phyloP scores from a whole-genome alignment of 2,888 invertebrate genomes.

The Branchinecta sandiegonensis region DNA sequence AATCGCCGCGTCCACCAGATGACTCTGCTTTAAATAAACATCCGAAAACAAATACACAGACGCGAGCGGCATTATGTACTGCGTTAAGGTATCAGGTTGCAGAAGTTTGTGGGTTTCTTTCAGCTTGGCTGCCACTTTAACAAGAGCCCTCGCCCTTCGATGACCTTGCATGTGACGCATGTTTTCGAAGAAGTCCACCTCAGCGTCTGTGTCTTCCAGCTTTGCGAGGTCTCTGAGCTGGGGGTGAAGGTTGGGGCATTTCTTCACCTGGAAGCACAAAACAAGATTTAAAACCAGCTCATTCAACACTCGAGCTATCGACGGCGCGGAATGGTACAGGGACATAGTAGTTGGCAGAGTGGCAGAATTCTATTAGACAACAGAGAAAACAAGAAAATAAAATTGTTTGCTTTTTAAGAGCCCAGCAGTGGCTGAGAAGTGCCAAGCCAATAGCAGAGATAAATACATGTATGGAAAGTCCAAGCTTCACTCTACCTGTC shows the following conservation, averaged over 20 bases:
- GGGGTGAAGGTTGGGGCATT: conserved; percentile 29
- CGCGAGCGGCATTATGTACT: conserved; percentile 70
- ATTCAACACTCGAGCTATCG: too few relatives aligned
- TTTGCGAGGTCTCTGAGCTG: conserved; percentile 33
- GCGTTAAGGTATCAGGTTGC: conserved; percentile 55
- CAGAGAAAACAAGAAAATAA: too few relatives aligned
- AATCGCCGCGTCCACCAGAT: conserved; percentile 67
- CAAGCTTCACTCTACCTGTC: too few relatives aligned
- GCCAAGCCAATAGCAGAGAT: too few relatives aligned
- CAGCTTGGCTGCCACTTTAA: conserved; percentile 31
- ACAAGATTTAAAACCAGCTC: too few relatives aligned
- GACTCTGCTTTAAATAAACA: conserved; percentile 57
- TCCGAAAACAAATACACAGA: conserved; percentile 63
- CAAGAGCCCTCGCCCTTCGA: conserved; percentile 63
- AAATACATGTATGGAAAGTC: too few relatives aligned
- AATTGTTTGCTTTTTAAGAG: too few relatives aligned
- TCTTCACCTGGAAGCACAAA: background rate
- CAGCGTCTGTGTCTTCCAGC: conserved; percentile 51
- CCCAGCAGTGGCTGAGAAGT: too few relatives aligned
- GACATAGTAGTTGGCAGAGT: too few relatives aligned
- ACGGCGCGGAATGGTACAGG: too few relatives aligned
- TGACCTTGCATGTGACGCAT: conserved; percentile 74
- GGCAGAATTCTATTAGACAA: too few relatives aligned
- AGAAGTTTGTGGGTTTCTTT: conserved; percentile 46
- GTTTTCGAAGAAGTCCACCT: conserved; percentile 90